Percentiles rank a stretch among this genome's conserved stretches.
Conservation (phyloP, 2,888 invertebrate species). For the Calephelis perditalis region DNA sequence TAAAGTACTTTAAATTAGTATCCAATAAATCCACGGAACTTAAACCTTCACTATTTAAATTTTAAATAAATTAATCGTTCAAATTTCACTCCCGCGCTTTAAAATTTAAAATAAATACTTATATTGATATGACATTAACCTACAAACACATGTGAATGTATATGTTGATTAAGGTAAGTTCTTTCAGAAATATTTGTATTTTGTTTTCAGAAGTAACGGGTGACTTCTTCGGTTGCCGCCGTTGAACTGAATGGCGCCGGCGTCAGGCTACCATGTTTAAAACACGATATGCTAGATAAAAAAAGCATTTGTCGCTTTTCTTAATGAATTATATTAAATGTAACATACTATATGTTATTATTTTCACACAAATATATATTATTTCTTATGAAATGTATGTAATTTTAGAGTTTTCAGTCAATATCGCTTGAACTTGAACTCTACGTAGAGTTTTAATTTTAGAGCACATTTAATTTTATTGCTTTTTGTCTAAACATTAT, state of each 20-base stretch:
- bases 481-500: too few species aligned
- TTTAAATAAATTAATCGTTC: slow-evolving; percentile 48
- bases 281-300: slow-evolving; percentile 57
- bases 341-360: not conserved
- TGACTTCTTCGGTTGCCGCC: slow-evolving; percentile 56
- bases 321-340: slow-evolving; percentile 23
- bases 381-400: too few species aligned
- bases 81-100: slow-evolving; percentile 50
- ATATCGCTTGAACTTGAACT: too few species aligned
- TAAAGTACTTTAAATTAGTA: slow-evolving; percentile 43
- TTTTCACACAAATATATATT: too few species aligned
- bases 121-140: not conserved
- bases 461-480: too few species aligned
- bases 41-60: slow-evolving; percentile 58
- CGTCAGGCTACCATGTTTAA: slow-evolving; percentile 59
- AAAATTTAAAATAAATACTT: slow-evolving; percentile 23
- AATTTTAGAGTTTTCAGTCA: too few species aligned
- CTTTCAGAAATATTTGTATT: slow-evolving; percentile 26
- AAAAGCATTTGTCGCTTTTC: slow-evolving; percentile 52
- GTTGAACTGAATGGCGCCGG: slow-evolving; percentile 55
- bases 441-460: too few species aligned
- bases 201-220: slow-evolving; percentile 44
- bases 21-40: slow-evolving; percentile 50
- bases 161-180: not conserved
- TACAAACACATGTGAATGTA: not conserved